Evolutionary conservation across 30 jellyfish, hydroid and myxozoan genomes (phyloP).

Genomic region (Cassiopea xamachana): DNA sequence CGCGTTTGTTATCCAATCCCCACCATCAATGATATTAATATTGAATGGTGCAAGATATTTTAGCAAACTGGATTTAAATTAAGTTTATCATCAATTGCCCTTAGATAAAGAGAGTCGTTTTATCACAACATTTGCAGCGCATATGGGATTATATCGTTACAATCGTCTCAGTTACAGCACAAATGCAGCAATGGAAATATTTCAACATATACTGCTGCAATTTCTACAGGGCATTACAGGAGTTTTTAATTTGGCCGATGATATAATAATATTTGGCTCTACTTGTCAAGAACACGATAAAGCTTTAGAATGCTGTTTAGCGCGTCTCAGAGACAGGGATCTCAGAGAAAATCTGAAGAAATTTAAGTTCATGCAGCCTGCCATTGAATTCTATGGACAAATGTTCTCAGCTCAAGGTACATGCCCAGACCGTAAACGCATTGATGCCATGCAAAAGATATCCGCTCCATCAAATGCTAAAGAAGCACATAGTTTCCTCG

Average conservation of each 20-base stretch:
- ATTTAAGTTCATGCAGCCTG: not conserved
- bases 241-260: too few relatives aligned
- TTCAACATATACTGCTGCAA: constrained; percentile 8
- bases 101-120: constrained; percentile 1
- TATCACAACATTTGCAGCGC: constrained; percentile 27
- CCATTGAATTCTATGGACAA: constrained; percentile 1
- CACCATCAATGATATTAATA: too few relatives aligned
- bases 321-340: too few relatives aligned
- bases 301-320: too few relatives aligned
- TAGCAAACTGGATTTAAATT: too few relatives aligned
- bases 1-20: too few relatives aligned
- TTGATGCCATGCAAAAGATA: constrained; percentile 10
- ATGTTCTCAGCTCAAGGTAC: not conserved
- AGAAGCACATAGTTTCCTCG: constrained; percentile 38
- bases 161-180: constrained; percentile 37
- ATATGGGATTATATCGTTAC: constrained; percentile 29
- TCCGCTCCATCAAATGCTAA: constrained; percentile 22
- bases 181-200: constrained; percentile 41
- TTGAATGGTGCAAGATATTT: too few relatives aligned
- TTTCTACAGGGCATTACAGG: too few relatives aligned
- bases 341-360: too few relatives aligned
- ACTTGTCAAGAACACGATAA: too few relatives aligned
- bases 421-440: constrained; percentile 48
- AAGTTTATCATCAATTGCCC: too few relatives aligned
- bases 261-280: too few relatives aligned